Conservation (phyloP, 1,140 invertebrate species). For the Dreissena polymorpha region DNA sequence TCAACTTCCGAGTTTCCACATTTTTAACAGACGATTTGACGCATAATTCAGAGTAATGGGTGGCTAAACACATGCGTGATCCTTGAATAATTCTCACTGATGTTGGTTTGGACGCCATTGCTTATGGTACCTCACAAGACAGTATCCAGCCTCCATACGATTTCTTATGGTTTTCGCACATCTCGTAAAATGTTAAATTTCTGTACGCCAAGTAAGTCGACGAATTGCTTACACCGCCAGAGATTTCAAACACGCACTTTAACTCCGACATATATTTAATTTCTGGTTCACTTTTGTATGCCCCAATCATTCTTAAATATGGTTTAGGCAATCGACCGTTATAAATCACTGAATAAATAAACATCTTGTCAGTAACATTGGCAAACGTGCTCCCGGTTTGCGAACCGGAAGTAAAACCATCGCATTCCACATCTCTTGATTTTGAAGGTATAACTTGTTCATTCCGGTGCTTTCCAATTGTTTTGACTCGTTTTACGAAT, state of each 20-base stretch:
- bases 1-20: slow-evolving; percentile 52
- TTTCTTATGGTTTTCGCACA: slow-evolving; percentile 70
- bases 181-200: slow-evolving; percentile 55
- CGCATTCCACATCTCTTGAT: slow-evolving; percentile 5
- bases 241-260: slow-evolving; percentile 21
- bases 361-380: slow-evolving; percentile 2
- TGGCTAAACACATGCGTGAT: neutral
- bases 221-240: neutral
- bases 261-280: neutral
- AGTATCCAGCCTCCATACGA: slow-evolving; percentile 64
- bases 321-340: neutral
- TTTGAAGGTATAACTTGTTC: neutral
- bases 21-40: slow-evolving; percentile 4
- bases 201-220: neutral
- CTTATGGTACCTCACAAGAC: slow-evolving; percentile 58
- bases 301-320: slow-evolving; percentile 15
- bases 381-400: neutral
- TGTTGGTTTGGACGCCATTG: neutral
- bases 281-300: neutral
- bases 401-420: neutral
- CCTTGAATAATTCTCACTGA: neutral
- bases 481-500: slow-evolving; percentile 3
- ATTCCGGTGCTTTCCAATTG: neutral
- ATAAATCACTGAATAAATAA: slow-evolving; percentile 33
- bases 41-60: slow-evolving; percentile 4